Evolutionary conservation across 2,797 vertebrate species (phyloP), one percentile per base, ranked within the genome.

Genomic region (Clamator glandarius): DNA sequence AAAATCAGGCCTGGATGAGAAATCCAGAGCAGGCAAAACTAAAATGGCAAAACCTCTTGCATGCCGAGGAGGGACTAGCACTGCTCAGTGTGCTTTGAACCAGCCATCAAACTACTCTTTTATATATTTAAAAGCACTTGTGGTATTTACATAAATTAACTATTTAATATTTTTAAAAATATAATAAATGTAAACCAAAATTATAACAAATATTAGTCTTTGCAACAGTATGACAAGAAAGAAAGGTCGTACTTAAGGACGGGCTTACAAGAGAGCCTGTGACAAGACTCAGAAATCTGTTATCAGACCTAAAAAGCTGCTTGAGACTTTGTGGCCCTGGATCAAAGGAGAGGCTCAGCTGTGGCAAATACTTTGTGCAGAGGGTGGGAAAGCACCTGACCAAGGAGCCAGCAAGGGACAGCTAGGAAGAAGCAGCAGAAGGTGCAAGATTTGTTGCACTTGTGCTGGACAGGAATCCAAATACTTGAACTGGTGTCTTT

Each of bases 151-250:
- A 63, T 41, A 69, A 81, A 95, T 66, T 52, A 39, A 61, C 87
- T 70, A 3, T 81, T 92, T 39, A 39, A n/a, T n/a, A n/a, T n/a
- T n/a, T 39, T 39, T 39, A 9, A 9, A 39, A 39, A 39, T 77
- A n/a, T 64, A 63, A 86, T 84, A 91, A 96, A 82, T 74, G 66
- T 79, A 89, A 84, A 64, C 8, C 20, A 62, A 59, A 82, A 76
- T 84, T 90, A 52, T 81, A 93, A 75, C 20, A 73, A 29, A 2
- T 84, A 57, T 78, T 90, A 63, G 81, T 87, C 21, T 83, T 76
- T 84, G 50, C 23, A 70, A 39, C 59, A 66, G 26, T 24, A 52
- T 72, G 80, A 55, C 52, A 72, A 70, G 51, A 63, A 61, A 46
- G 2, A 74, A 80, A 91, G 61, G 68, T 77, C 36, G 15, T 11